Evolutionary conservation across 2,888 invertebrate species (phyloP).

Genomic region (Tenthredo notha): DNA sequence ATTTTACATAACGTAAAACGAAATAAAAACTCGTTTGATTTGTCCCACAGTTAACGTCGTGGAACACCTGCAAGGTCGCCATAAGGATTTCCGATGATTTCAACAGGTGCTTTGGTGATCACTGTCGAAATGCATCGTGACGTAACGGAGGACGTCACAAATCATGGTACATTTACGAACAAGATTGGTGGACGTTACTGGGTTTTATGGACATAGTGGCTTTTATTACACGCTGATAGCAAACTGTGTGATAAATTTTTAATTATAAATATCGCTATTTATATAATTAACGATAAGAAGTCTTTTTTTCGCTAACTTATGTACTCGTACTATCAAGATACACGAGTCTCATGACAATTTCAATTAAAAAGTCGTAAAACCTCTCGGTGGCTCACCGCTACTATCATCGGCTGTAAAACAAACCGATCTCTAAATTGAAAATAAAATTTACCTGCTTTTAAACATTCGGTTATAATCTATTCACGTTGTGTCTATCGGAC

Average conservation of each 20-base stretch:
- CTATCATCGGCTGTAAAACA: not conserved
- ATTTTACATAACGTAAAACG: not conserved
- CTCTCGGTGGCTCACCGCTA: not conserved
- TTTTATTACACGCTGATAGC: conserved; percentile 8
- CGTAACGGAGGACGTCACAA: not conserved
- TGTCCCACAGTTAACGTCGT: not conserved
- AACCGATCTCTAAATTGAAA: not conserved
- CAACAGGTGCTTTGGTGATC: not conserved
- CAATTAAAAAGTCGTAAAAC: conserved; percentile 26
- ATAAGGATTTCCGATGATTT: not conserved
- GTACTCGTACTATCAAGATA: conserved; percentile 1
- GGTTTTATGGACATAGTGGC: not conserved
- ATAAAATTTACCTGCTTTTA: not conserved
- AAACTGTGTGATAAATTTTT: conserved; percentile 8
- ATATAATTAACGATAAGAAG: conserved; percentile 8
- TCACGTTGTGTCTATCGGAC: no score
- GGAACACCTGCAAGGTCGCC: not conserved
- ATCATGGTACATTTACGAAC: not conserved
- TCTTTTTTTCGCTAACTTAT: conserved; percentile 5
- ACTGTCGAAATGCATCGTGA: not conserved
- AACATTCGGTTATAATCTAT: not conserved
- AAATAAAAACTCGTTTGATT: not conserved
- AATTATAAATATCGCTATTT: conserved; percentile 2
- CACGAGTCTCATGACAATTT: not conserved
- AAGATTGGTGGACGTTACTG: not conserved